These are phyloP conservation scores for Pterophyllum scalare DNA, from an alignment of 2,113 vertebrate species.

Conservation along the genomic window DNA sequence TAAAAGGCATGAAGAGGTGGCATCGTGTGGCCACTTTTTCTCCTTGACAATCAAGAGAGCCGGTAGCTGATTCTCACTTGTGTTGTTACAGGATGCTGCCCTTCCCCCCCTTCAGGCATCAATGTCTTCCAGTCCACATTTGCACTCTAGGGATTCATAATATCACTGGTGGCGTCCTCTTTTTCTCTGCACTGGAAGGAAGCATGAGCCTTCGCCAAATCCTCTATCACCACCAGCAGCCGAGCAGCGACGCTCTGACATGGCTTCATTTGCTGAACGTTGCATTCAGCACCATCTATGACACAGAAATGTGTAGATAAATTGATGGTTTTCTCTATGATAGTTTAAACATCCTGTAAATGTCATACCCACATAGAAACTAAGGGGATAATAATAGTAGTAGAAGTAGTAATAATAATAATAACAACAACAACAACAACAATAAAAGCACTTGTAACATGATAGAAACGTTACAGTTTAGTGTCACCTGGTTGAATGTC, in stretches of 20 bases:
- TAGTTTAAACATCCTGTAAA: background rate
- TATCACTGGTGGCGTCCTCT: constrained; percentile 63
- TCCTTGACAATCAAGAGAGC: constrained; percentile 8
- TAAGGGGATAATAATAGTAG: background rate
- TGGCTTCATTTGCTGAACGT: constrained; percentile 31
- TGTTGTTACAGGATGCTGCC: constrained; percentile 5
- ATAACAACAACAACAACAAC: background rate
- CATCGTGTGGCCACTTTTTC: constrained; percentile 13
- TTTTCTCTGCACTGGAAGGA: constrained; percentile 81
- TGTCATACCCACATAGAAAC: background rate
- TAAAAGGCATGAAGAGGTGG: constrained; percentile 36
- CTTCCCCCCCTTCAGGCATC: background rate
- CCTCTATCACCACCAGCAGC: constrained; percentile 82
- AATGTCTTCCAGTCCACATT: constrained; percentile 24
- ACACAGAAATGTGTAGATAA: constrained; percentile 1
- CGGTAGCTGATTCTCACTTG: constrained; percentile 6
- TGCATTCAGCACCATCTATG: constrained; percentile 60
- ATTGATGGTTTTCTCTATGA: background rate
- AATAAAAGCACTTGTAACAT: background rate
- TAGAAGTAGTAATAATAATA: background rate
- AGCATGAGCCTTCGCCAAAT: constrained; percentile 84
- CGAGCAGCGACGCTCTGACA: constrained; percentile 64
- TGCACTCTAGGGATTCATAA: constrained; percentile 64
- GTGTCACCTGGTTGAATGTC: constrained; percentile 69
- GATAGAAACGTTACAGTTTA: background rate